Percentiles rank a stretch among this genome's conserved stretches.
phyloP scores from a whole-genome alignment of 37 sponge, comb jelly and placozoan species.

The Tethya wilhelma region DNA sequence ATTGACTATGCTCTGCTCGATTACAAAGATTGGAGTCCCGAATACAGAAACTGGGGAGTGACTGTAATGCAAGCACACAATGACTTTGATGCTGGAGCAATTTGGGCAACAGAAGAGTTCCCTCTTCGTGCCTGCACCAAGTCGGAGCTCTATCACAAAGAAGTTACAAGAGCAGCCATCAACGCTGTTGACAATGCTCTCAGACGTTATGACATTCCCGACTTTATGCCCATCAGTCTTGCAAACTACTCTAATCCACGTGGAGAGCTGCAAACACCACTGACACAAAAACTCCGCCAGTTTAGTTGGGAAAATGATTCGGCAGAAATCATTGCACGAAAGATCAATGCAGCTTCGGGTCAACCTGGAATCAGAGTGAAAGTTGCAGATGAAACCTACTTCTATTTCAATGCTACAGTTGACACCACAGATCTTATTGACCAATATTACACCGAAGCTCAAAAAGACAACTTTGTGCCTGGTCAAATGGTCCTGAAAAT shows the following conservation, averaged over 20 bases:
- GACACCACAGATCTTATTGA: not conserved
- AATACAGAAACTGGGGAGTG: constrained; percentile 21
- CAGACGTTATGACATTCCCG: not conserved
- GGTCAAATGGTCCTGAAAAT: not conserved
- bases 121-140: constrained; percentile 17
- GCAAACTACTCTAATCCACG: not conserved
- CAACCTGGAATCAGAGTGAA: not conserved
- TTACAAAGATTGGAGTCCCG: not conserved
- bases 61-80: constrained; percentile 38
- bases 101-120: constrained; percentile 19
- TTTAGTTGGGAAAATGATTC: not conserved
- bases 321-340: not conserved
- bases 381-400: not conserved
- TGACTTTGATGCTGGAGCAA: constrained; percentile 28
- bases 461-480: not conserved
- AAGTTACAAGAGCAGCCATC: constrained; percentile 9
- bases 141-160: constrained; percentile 9
- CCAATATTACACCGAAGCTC: not conserved
- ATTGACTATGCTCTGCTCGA: constrained; percentile 28
- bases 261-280: not conserved
- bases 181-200: not conserved
- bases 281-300: not conserved
- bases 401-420: not conserved
- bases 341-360: not conserved
- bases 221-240: not conserved